Evolutionary conservation across 2,888 invertebrate genomes (phyloP), one percentile per base, ranked within the genome.

Genomic region (Tenthredo mesomela): DNA sequence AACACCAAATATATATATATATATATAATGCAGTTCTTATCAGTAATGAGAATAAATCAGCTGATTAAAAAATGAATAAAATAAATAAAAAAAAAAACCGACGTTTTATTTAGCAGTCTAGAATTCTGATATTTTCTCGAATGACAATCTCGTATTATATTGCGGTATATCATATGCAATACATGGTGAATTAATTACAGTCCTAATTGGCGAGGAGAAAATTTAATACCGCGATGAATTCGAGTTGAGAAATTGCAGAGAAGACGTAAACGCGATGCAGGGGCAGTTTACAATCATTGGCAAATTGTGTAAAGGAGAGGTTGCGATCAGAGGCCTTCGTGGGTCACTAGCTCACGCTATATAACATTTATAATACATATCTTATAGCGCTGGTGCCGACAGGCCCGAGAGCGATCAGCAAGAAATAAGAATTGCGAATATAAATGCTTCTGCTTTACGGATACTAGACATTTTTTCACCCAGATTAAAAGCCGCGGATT

Each of bases 321-420:
- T 33, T 33, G 67, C 67, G 67, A 67, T 67, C 33, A 73, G 73
- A 43, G 73, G 73, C 43, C 73, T 73, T 73, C 73, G 73, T 73
- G 73, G 73, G 73, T 73, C 73, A 73, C 40, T 73, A 73, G 73
- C 43, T 10, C 43, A 73, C 9, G 70, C 37, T 10, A n/a, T n/a
- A n/a, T n/a, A 37, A 43, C 73, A 40, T 40, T 18, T 37, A 37
- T 21, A 15, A 40, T 73, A 40, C 15, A 21, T 43, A 43, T 12
- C n/a, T 18, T 33, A 4, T 33, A 33, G 67, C 33, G 15, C 33
- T 67, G 61, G 15, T 67, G 67, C 29, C 67, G 67, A 29, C 18
- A 67, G 67, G 67, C 29, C n/a, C n/a, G 67, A 33, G 25, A 33
- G 12, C 33, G 67, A 33, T 12, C 33, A 18, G 33, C 29, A 67